Evolutionary conservation across 2,888 invertebrate genomes (phyloP), one percentile per base, ranked within the genome.

Genomic region (Limnephilus rhombicus): DNA sequence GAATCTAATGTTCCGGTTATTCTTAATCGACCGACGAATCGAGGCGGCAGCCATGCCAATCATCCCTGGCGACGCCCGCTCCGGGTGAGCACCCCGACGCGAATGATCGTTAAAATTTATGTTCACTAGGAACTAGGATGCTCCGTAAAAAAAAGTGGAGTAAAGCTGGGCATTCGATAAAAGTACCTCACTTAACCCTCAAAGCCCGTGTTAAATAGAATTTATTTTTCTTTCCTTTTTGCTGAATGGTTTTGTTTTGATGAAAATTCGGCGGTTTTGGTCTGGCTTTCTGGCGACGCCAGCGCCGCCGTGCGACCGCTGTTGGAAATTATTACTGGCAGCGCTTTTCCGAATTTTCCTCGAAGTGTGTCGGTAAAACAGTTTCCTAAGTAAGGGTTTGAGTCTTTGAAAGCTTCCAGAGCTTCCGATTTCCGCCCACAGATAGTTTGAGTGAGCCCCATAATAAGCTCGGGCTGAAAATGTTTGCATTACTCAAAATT

Each of bases 101-200:
- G 88, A 80, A 89, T 89, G 88, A 89, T 89, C 88, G 88, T 89
- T 89, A 89, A 89, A 41, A 34, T 9, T 80, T 18, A 87, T 31
- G 24, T 37, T 24, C 85, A 18, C 11, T 87, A 15, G 49, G 9
- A 53, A 37, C 9, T 87, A 18, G 49, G 18, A 53, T 15, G 15
- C 24, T 45, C 7, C 49, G 18, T 49, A 87, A 49, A 68, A 41
- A 31, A 31, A 3, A 34, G 24, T 87, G n/a, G 34, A 49, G n/a
- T 5, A 68, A 68, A 68, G 68, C 24, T 24, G 5, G 87, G 31
- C 87, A 68, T 53, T 87, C 31, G 29, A 53, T 31, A 87, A 87
- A 87, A 87, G 53, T 53, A 68, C n/a, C 53, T 87, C 29, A 68
- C 18, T 68, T 87, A 45, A 15, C 49, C 53, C 31, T 53, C 83